A percentile compares a stretch with the other conserved stretches of the same genome.
phyloP scores from a whole-genome alignment of 1,140 invertebrate species.

The Trachelipus rathkii region DNA sequence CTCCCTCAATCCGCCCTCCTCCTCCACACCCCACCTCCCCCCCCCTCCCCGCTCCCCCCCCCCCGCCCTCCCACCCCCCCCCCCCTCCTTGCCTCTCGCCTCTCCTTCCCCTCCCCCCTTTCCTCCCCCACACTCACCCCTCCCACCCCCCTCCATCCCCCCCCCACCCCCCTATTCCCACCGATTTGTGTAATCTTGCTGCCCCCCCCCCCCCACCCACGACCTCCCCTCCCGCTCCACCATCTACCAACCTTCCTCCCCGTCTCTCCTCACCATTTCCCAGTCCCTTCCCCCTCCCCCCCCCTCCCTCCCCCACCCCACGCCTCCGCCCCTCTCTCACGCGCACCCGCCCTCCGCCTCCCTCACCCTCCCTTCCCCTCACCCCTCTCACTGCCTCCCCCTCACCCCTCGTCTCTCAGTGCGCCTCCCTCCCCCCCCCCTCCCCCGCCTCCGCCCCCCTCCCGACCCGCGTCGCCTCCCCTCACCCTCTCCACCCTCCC shows the following conservation, averaged over 20 bases:
- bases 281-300: neutral
- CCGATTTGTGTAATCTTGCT: neutral
- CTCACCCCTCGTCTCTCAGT: too few relatives aligned
- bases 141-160: too few relatives aligned
- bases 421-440: too few relatives aligned
- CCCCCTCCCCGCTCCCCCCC: neutral
- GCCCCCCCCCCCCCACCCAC: too few relatives aligned
- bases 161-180: too few relatives aligned
- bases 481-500: neutral
- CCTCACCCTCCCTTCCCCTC: neutral
- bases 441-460: neutral
- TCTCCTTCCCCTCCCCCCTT: neutral
- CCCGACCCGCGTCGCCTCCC: neutral
- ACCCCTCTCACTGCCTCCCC: neutral
- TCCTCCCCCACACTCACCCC: neutral
- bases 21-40: too few relatives aligned
- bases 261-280: neutral
- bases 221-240: neutral
- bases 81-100: neutral
- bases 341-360: neutral
- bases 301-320: neutral
- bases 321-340: neutral
- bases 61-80: too few relatives aligned
- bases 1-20: too few relatives aligned
- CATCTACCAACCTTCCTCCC: neutral